Base-by-base conservation (phyloP, 2,113 vertebrate genomes). In the Murina feae region DNA sequence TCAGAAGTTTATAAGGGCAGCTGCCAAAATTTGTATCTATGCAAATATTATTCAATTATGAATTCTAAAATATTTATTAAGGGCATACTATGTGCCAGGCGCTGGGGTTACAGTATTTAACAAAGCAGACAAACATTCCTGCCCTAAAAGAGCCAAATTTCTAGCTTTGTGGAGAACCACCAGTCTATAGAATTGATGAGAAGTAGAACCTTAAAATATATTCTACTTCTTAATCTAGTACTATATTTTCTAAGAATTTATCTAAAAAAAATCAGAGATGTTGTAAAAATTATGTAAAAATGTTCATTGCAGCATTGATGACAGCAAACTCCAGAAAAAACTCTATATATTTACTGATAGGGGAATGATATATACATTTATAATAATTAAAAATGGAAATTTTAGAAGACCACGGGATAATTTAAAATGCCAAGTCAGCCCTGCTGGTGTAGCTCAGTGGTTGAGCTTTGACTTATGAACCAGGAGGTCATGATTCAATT, bases 61-160 rank as follows among this genome's bases (percentile, higher is more conserved):
- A n/a, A 86, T 49, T 76, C 63, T 95, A 76, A 90, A 69, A 85
- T 89, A 85, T 42, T 89, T 81, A 76, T 85, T 80, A 82, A 89
- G 32, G 20, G 7, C n/a, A 8, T 51, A 53, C 12, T 47, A 4
- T 47, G 21, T 63, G 23, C 6, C 66, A 60, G 65, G 9, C 85
- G 16, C 69, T 63, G 75, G 66, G 37, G 16, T 23, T 81, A 25
- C 9, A 72, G 17, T 23, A 55, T 53, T 86, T 71, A 71, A 75
- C 58, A 49, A 65, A 86, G 51, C 23, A 69, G 44, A 69, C 17
- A 58, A 93, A 74, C 35, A 53, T 74, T 28, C 18, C 11, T 20
- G 25, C 14, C 39, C 21, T 75, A 37, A 4, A 75, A 80, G 5
- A 84, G 78, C 17, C 44, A 42, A 8, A 63, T 18, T 72, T 81